Percentiles rank a stretch among this genome's conserved stretches.
Conservation (phyloP, 2,888 invertebrate genomes). For the Hydriomena furcata region DNA sequence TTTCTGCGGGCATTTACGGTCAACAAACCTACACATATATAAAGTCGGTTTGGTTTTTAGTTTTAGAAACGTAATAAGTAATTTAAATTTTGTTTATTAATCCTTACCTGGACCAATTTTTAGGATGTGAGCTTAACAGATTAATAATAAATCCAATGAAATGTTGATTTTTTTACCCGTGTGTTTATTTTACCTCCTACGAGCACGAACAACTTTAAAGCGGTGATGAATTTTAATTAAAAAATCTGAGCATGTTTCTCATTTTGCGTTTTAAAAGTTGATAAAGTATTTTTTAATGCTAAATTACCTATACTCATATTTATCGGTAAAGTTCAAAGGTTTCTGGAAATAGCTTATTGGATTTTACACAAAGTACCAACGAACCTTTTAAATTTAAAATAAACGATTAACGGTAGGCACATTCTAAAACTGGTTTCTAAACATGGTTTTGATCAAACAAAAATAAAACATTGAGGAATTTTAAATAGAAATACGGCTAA, state of each 20-base stretch:
- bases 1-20: too few relatives aligned
- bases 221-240: slow-evolving; percentile 14
- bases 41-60: too few relatives aligned
- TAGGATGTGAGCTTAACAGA: not conserved
- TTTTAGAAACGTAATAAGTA: too few relatives aligned
- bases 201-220: slow-evolving; percentile 1
- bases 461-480: too few relatives aligned
- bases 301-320: not conserved
- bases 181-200: slow-evolving; percentile 4
- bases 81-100: too few relatives aligned
- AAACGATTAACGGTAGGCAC: too few relatives aligned
- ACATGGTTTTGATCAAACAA: too few relatives aligned
- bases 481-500: too few relatives aligned
- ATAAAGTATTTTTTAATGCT: slow-evolving; percentile 5
- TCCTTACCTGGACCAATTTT: not conserved
- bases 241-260: not conserved
- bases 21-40: too few relatives aligned
- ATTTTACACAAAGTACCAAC: not conserved
- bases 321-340: slow-evolving; percentile 2
- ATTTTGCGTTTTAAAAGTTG: not conserved
- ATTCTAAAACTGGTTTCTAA: too few relatives aligned
- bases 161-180: slow-evolving; percentile 1
- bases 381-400: too few relatives aligned
- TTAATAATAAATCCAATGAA: slow-evolving; percentile 4
- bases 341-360: not conserved